Base-by-base conservation (phyloP, 2,888 invertebrate genomes). In the Napeogenes inachia region DNA sequence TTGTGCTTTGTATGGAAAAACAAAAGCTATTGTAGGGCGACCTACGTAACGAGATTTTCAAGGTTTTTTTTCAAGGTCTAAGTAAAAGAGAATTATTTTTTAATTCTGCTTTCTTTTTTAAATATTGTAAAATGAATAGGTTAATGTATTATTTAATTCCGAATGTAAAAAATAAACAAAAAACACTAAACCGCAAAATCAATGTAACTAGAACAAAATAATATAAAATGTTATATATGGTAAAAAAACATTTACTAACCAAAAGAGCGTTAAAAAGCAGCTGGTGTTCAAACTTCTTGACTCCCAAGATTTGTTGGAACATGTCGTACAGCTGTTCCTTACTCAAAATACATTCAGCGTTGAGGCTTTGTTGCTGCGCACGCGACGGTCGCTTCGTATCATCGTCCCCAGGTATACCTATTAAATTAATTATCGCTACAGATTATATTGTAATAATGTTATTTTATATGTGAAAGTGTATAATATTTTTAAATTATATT, bases 241-340 rank as follows among this genome's bases (percentile, higher is more conserved):
- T 58, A 12, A 35, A 42, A 38, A 53, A 56, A 32, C n/a, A 45
- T 53, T 10, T 5, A 55, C 33, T 67, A 81, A 89, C 89, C 73
- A 89, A 77, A 81, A 99, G 93, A 72, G 99, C 99, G 92, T 99
- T 99, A 91, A 98, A 99, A 66, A 99, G 93, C 76, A 99, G 94
- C 91, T 99, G 99, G 89, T 99, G 99, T 88, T 99, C 99, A 85
- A 99, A 99, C 88, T 99, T 99, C 92, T 99, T 99, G 60, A 99
- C 97, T 60, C 96, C 96, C 67, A 99, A 92, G 73, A 99, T 98
- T 89, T 99, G 99, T 87, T 99, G 99, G 88, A 99, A 99, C 98
- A 99, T 99, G 86, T 99, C 99, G 89, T 98, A 99, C 12, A 99
- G 93, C 84, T 99, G 99, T 82, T 99, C 99, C 91, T 99, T 99